Base-by-base conservation (phyloP, 2,113 vertebrate genomes). In the Aptenodytes patagonicus region DNA sequence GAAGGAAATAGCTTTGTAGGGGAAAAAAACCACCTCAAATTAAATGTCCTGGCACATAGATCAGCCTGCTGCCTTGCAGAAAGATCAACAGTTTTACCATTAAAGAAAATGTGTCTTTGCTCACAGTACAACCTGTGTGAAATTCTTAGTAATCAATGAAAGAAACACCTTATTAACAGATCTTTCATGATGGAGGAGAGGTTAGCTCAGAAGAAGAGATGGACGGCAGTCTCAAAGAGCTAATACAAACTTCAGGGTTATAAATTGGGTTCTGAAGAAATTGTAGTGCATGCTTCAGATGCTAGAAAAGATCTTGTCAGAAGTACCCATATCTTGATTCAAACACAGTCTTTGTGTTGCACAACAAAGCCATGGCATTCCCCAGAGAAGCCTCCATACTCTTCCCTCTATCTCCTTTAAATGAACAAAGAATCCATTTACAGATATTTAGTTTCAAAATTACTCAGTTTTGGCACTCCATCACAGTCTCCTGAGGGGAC, bases 341-440 rank as follows among this genome's bases (percentile, higher is more conserved):
- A 75, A 81, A 93, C 49, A 31, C 15, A 0, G 32, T 34, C 62
- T 83, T 92, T 95, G 73, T 83, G 64, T 77, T 75, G 58, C 49
- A 77, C 64, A 95, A 95, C 83, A 96, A 96, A 96, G 79, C 58
- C 57, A 11, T 20, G 47, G 76, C 49, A 61, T 80, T 92, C 76
- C 58, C 80, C 76, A 93, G 83, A 91, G 70, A 78, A 94, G 52
- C 52, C 75, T 96, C 76, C 80, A 51, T 75, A 54, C 40, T 82
- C 72, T 91, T 78, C 82, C 73, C 38, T 82, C 55, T 55, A 57
- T 83, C 80, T 87, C 72, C 70, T 85, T 95, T 91, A 94, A 93
- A 93, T 44, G 73, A 95, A 95, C 86, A 91, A 91, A 95, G 87
- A 95, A 89, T 58, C 70, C 75, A 95, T 95, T 95, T 95, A 93